phyloP scores from a whole-genome alignment of 2,113 vertebrate genomes.

The Panthera uncia region DNA sequence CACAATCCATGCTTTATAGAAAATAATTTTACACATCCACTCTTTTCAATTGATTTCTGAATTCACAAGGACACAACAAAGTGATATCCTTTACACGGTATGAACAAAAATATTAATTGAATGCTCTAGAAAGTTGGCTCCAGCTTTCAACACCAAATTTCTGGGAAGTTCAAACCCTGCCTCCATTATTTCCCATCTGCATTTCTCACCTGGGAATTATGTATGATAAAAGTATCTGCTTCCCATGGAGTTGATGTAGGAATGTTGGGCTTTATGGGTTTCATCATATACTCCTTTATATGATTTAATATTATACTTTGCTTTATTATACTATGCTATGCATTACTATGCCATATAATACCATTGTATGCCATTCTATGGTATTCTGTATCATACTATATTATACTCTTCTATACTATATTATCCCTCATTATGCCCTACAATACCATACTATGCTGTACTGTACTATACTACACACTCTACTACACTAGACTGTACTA shows the following conservation, averaged over 20 bases:
- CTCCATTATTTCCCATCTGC: neutral
- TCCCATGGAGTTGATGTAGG: neutral
- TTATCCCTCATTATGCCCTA: neutral
- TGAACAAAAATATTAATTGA: neutral
- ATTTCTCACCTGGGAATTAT: neutral
- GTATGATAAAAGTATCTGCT: neutral
- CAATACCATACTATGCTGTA: neutral
- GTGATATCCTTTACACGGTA: neutral
- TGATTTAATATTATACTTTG: neutral
- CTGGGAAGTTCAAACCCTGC: neutral
- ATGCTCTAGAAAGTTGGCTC: neutral
- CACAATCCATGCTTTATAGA: neutral
- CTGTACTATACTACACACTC: neutral
- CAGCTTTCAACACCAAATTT: neutral
- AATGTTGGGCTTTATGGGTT: neutral
- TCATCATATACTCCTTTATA: neutral
- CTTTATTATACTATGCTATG: too few species aligned
- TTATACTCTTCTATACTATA: neutral
- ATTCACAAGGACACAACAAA: neutral
- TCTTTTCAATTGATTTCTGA: conserved; percentile 3
- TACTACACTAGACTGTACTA: too few species aligned
- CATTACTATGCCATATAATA: neutral
- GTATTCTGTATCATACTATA: neutral
- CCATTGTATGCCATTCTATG: neutral
- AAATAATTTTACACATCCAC: neutral